Base-by-base conservation (phyloP, 1,140 invertebrate species). In the Steinernema khuongi region DNA sequence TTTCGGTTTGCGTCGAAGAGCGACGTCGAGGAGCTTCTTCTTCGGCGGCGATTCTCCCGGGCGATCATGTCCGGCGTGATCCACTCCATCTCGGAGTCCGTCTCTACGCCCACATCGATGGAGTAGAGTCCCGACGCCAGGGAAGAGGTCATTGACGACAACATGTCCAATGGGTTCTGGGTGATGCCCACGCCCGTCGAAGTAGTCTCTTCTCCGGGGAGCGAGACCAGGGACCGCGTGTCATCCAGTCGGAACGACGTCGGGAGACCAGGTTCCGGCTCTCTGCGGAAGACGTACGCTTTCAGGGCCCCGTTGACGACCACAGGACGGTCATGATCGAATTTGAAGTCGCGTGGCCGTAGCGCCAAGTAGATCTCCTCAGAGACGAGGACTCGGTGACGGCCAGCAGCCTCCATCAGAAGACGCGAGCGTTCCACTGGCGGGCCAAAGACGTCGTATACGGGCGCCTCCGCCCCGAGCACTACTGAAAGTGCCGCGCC, bases 11-110 rank as follows among this genome's bases (percentile, higher is more conserved):
- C 26, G 67, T 33, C 31, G 73, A 31, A 33, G 69, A 31, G 29
- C 68, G 32, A 68, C 14, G 26, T 18, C 14, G 29, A 68, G 7
- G 29, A 31, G 31, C 29, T 68, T 68, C 7, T n/a, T 18, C 29
- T 31, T 18, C 14, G 67, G 26, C 32, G 73, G n/a, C 67, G 71
- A 43, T 78, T 41, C 30, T 74, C 32, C 60, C 78, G 32, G 22
- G 74, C 67, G 31, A 85, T 44, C 73, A 81, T 83, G 69, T 83
- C 81, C n/a, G 81, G 81, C 0, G 81, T 83, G 28, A 83, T 75
- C 81, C 81, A 83, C 74, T 83, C 81, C 29, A 83, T 67, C 50
- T 83, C 81, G n/a, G 84, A 83, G 73, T 83, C 81, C 7, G 81
- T 77, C 67, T 83, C 81, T 14, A 82, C 76, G 32, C 79, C 85